These are phyloP conservation scores for Microctonus brassicae DNA, from an alignment of 2,888 invertebrate genomes.

Conservation along the genomic window DNA sequence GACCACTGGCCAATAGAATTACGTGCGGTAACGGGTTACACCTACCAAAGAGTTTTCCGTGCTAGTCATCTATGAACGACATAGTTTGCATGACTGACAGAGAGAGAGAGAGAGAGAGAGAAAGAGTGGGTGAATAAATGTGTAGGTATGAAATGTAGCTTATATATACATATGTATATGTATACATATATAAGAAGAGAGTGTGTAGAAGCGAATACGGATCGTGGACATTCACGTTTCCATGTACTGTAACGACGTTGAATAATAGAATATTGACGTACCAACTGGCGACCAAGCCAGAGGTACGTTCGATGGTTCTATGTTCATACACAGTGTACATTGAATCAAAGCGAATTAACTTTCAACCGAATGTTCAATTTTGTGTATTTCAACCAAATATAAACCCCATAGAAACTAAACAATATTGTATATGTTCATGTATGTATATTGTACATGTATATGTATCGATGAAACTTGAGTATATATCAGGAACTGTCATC, in stretches of 20 bases:
- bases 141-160: too few species aligned
- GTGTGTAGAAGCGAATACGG: constrained; percentile 10
- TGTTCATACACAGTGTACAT: constrained; percentile 9
- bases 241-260: constrained; percentile 36
- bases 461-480: too few species aligned
- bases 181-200: constrained; percentile 3
- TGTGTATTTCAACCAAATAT: constrained; percentile 12
- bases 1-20: constrained; percentile 35
- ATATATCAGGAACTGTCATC: too few species aligned
- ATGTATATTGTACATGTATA: background rate
- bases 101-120: constrained; percentile 4
- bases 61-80: constrained; percentile 35
- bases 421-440: background rate
- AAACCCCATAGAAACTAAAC: background rate
- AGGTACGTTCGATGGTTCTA: constrained; percentile 27
- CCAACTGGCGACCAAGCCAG: constrained; percentile 16
- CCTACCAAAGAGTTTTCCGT: constrained; percentile 39
- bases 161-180: too few species aligned
- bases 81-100: constrained; percentile 33
- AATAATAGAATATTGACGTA: constrained; percentile 40
- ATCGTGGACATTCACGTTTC: constrained; percentile 29
- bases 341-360: constrained; percentile 32
- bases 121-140: too few species aligned
- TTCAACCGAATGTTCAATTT: constrained; percentile 23
- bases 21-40: constrained; percentile 39